Evolutionary conservation across 2,113 vertebrate genomes (phyloP).

Genomic region (Anser cygnoides): DNA sequence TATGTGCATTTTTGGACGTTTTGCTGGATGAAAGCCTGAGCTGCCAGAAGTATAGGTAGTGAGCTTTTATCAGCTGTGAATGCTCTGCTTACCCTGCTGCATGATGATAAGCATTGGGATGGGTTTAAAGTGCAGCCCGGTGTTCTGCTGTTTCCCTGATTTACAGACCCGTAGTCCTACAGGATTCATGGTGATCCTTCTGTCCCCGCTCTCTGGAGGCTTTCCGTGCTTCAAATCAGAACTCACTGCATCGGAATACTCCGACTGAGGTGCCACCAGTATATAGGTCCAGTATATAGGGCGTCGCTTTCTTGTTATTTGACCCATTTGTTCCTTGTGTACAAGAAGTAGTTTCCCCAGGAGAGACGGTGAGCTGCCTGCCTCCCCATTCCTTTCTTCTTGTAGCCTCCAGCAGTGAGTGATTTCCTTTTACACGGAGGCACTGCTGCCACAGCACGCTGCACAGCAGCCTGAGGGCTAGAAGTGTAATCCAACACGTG

Average conservation of each 20-base stretch:
- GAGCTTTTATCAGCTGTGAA: background rate
- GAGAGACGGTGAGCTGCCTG: background rate
- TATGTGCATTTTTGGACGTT: background rate
- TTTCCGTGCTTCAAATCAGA: background rate
- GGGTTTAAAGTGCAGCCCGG: background rate
- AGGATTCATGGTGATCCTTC: background rate
- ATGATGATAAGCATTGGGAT: background rate
- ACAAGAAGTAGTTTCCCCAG: background rate
- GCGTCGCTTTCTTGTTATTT: background rate
- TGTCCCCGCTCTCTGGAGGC: background rate
- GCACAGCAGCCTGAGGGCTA: slow-evolving; percentile 18
- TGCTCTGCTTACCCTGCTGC: background rate
- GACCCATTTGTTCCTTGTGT: background rate
- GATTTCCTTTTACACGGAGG: background rate
- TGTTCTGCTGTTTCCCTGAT: background rate
- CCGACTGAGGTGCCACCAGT: background rate
- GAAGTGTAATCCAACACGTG: background rate
- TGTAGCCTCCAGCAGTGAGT: background rate
- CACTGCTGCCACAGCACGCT: background rate
- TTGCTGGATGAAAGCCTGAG: background rate
- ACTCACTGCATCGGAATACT: background rate
- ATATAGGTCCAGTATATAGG: background rate
- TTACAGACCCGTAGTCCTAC: background rate
- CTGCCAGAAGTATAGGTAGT: background rate
- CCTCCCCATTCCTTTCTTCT: background rate